Percentiles rank a stretch among this genome's conserved stretches.
Evolutionary conservation across 2,888 invertebrate species (phyloP).

Genomic region (Ormia ochracea): DNA sequence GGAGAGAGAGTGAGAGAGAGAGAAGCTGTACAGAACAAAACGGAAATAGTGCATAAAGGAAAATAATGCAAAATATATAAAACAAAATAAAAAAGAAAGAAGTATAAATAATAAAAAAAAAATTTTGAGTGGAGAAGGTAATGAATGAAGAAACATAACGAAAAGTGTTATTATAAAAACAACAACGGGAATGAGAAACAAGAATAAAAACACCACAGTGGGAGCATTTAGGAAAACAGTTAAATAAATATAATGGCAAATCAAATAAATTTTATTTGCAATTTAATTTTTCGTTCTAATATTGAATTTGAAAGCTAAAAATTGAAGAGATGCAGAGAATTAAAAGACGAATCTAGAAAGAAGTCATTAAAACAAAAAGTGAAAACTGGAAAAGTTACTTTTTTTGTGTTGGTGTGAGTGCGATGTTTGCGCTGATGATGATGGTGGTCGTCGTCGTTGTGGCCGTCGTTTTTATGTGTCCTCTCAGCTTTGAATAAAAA

Average conservation of each 20-base stretch:
- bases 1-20: not conserved
- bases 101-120: conserved; percentile 16
- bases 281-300: conserved; percentile 10
- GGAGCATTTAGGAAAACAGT: not conserved
- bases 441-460: conserved; percentile 36
- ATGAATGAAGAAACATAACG: conserved; percentile 17
- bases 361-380: conserved; percentile 63
- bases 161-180: conserved; percentile 35
- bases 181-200: conserved; percentile 28
- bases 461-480: conserved; percentile 45
- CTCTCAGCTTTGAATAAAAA: conserved; percentile 25
- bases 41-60: conserved; percentile 51
- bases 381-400: conserved; percentile 69
- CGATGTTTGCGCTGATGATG: conserved; percentile 56
- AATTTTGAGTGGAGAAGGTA: not conserved
- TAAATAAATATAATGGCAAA: not conserved
- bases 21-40: conserved; percentile 24
- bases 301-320: conserved; percentile 9
- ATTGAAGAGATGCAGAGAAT: conserved; percentile 7
- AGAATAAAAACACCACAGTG: conserved; percentile 9
- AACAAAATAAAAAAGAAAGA: conserved; percentile 28
- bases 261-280: not conserved
- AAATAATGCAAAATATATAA: conserved; percentile 15
- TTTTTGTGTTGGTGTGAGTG: conserved; percentile 58
- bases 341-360: conserved; percentile 24